Evolutionary conservation across 1,140 invertebrate genomes (phyloP).

Genomic region (Rhopalosiphum maidis): DNA sequence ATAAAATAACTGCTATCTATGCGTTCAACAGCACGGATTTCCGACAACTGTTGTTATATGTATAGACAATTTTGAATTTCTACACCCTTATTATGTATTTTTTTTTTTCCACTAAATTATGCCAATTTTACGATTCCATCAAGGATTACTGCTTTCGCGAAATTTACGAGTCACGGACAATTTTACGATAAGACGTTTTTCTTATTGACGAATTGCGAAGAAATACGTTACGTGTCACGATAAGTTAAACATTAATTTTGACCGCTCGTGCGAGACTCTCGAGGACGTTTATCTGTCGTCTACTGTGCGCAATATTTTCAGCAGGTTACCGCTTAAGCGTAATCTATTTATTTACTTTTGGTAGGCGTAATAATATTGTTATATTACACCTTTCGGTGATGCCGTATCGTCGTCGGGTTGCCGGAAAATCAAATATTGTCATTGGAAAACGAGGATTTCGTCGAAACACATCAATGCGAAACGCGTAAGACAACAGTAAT

Average conservation of each 20-base stretch:
- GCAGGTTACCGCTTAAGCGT: neutral
- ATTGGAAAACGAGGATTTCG: neutral
- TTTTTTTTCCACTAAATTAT: neutral
- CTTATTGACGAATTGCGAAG: neutral
- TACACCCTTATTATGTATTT: neutral
- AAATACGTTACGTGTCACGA: neutral
- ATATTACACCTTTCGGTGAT: neutral
- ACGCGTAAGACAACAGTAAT: neutral
- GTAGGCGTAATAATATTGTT: neutral
- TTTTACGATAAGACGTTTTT: neutral
- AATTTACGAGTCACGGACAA: neutral
- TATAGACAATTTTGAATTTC: neutral
- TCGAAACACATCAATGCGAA: neutral
- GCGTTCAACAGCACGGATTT: neutral
- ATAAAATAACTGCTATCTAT: neutral
- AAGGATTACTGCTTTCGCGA: neutral
- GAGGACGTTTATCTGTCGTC: neutral
- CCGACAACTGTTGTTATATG: neutral
- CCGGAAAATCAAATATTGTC: neutral
- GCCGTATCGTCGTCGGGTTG: neutral
- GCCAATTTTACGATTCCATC: neutral
- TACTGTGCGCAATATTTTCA: neutral
- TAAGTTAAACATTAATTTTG: neutral
- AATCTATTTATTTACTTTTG: neutral
- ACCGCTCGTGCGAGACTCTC: neutral